phyloP scores from a whole-genome alignment of 2,888 invertebrate species.

The Thymelicus acteon region DNA sequence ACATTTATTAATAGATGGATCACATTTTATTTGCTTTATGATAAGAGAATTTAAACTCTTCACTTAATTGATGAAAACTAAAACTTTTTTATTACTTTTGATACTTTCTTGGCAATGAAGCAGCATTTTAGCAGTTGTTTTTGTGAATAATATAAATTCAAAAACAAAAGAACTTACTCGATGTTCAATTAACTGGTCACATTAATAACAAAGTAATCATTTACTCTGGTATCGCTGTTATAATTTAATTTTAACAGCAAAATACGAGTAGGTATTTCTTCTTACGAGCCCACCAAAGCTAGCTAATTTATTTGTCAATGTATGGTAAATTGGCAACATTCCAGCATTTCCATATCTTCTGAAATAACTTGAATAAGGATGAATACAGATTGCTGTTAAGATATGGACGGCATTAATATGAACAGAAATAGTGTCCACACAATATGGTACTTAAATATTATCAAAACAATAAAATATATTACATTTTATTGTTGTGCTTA shows the following conservation, averaged over 20 bases:
- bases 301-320: slow-evolving; percentile 55
- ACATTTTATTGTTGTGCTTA: too few species aligned
- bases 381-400: slow-evolving; percentile 1
- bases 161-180: not conserved
- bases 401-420: not conserved
- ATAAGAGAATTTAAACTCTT: too few species aligned
- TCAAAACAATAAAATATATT: too few species aligned
- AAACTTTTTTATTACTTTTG: too few species aligned
- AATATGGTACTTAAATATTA: not conserved
- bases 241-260: slow-evolving; percentile 2
- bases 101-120: too few species aligned
- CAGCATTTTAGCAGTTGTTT: too few species aligned
- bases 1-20: too few species aligned
- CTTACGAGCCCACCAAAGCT: slow-evolving; percentile 46
- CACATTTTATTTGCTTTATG: too few species aligned
- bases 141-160: not conserved
- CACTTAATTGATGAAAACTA: too few species aligned
- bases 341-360: slow-evolving; percentile 56
- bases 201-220: not conserved
- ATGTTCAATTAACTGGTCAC: not conserved
- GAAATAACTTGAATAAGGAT: slow-evolving; percentile 27
- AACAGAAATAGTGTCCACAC: not conserved
- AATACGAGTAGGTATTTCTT: slow-evolving; percentile 41
- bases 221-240: too few species aligned
- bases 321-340: slow-evolving; percentile 52